A percentile compares a stretch with the other conserved stretches of the same genome.
These are phyloP conservation scores for Apodemus agrarius DNA, from an alignment of 2,797 vertebrate species.

Conservation along the genomic window DNA sequence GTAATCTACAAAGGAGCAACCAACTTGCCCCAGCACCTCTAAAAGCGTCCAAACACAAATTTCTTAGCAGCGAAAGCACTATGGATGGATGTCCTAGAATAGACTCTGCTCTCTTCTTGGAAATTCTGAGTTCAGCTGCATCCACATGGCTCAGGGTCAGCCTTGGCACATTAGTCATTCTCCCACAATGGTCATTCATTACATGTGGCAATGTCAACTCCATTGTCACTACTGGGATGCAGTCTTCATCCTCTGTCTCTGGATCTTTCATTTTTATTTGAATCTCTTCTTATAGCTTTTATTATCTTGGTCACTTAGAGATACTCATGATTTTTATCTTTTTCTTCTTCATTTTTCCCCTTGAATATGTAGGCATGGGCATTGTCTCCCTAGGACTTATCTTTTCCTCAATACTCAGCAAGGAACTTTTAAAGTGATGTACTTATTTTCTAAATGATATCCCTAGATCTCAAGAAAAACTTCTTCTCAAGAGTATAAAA, in stretches of 20 bases:
- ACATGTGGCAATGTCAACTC: neutral
- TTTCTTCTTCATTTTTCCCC: neutral
- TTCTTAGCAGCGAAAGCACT: neutral
- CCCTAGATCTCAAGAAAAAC: neutral
- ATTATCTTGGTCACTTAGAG: neutral
- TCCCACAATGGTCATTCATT: neutral
- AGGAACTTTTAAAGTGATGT: neutral
- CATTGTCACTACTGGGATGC: neutral
- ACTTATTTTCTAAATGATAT: neutral
- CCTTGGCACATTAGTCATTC: neutral
- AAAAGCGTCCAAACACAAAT: neutral
- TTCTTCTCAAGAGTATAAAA: neutral
- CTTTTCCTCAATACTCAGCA: neutral
- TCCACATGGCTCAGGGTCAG: neutral
- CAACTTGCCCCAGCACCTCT: neutral
- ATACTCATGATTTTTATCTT: neutral
- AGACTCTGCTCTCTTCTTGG: neutral
- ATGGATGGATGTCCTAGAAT: neutral
- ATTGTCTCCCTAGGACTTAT: neutral
- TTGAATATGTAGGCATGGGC: neutral
- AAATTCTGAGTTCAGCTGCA: neutral
- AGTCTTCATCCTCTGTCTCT: neutral
- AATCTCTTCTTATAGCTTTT: neutral
- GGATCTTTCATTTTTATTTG: neutral
- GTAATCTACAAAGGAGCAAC: neutral